A percentile compares a stretch with the other conserved stretches of the same genome.
phyloP scores from a whole-genome alignment of 2,888 invertebrate genomes.

The Pollenia angustigena region DNA sequence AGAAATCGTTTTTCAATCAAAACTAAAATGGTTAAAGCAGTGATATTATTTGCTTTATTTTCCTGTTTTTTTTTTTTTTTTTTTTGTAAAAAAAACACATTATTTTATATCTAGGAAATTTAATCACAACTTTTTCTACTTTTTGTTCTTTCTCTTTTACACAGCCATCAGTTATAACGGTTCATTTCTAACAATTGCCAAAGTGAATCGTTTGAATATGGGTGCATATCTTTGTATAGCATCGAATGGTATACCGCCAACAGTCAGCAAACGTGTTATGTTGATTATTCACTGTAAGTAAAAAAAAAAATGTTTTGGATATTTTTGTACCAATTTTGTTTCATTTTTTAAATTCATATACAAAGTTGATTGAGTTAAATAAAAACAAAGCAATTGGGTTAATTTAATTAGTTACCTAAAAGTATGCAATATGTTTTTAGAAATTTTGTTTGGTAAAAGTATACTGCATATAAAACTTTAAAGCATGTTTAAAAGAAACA shows the following conservation, averaged over 20 bases:
- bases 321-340: neutral
- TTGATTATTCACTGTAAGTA: constrained; percentile 93
- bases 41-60: neutral
- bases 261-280: constrained; percentile 91
- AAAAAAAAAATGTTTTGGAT: neutral
- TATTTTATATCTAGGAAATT: neutral
- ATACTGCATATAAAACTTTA: neutral
- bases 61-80: neutral
- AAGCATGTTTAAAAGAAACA: no score
- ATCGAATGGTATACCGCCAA: constrained; percentile 92
- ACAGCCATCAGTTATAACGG: constrained; percentile 88
- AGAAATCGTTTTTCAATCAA: constrained; percentile 6
- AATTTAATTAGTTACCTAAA: constrained; percentile 17
- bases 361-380: neutral
- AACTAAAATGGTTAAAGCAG: neutral
- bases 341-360: neutral
- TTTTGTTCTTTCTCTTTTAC: constrained; percentile 19
- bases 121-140: neutral
- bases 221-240: constrained; percentile 93
- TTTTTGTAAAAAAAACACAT: neutral
- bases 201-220: constrained; percentile 91
- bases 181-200: constrained; percentile 88
- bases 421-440: constrained; percentile 31
- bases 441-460: neutral
- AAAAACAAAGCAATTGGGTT: constrained; percentile 4